Percentiles rank a stretch among this genome's conserved stretches.
phyloP scores from a whole-genome alignment of 1,140 invertebrate species.

The Hycleus cichorii region DNA sequence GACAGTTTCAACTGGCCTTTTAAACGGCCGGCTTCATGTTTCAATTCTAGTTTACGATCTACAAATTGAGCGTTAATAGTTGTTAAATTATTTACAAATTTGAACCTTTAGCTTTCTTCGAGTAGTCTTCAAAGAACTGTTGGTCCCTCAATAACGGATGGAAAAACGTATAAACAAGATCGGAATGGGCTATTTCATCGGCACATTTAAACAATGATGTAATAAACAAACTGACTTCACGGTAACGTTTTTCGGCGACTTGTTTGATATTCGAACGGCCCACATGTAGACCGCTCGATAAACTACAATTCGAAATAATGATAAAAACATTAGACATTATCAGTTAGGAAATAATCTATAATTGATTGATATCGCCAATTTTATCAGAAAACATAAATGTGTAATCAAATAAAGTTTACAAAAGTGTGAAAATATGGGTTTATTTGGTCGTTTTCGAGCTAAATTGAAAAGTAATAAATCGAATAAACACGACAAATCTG shows the following conservation, averaged over 20 bases:
- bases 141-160: slow-evolving; percentile 89
- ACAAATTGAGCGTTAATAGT: neutral
- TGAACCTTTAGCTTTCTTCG: slow-evolving; percentile 57
- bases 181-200: slow-evolving; percentile 90
- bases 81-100: neutral
- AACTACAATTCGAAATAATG: slow-evolving; percentile 46
- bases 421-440: slow-evolving; percentile 30
- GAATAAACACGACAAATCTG: slow-evolving; percentile 27
- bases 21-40: slow-evolving; percentile 30
- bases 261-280: slow-evolving; percentile 90
- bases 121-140: slow-evolving; percentile 66
- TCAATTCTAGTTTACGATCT: slow-evolving; percentile 16
- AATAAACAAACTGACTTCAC: slow-evolving; percentile 82
- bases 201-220: slow-evolving; percentile 77
- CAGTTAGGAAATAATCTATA: neutral
- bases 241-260: slow-evolving; percentile 83
- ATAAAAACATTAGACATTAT: neutral
- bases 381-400: too few relatives aligned
- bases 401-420: too few relatives aligned
- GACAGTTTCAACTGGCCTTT: slow-evolving; percentile 57
- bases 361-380: too few relatives aligned
- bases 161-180: slow-evolving; percentile 96
- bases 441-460: slow-evolving; percentile 44
- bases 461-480: slow-evolving; percentile 36
- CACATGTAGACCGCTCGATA: slow-evolving; percentile 71